Evolutionary conservation across 2,113 vertebrate genomes (phyloP), one percentile per base, ranked within the genome.

Genomic region (Ceyx cyanopectus): DNA sequence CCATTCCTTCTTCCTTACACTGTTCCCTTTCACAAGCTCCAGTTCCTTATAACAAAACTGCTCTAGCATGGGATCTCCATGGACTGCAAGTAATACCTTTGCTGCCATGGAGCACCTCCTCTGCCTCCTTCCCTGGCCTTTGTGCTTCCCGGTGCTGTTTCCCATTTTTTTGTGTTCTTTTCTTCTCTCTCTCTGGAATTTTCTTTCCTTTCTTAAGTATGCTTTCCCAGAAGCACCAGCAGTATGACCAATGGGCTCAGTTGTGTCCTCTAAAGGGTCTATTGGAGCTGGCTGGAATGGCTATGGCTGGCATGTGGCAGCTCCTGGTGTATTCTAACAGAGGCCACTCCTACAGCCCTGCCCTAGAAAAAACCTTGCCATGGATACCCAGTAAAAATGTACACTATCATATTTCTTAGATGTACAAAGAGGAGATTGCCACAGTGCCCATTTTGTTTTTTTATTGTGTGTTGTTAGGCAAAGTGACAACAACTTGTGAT

Each of bases 221-320:
- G 0, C 5, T 68, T 61, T 88, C 21, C 19, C 29, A 40, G 15
- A 61, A 12, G 37, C 6, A 50, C 6, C 15, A 62, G 11, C 17
- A 18, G 13, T 1, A 2, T 65, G 43, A 32, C 19, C 79, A 34
- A 56, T 40, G 29, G 30, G 15, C n/a, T 82, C 63, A 43, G 27
- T 14, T 2, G 0, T 54, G 48, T 53, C 41, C 45, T 77, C 9
- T 43, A 23, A 13, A 18, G 19, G 14, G n/a, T n/a, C 57, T 20
- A 17, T 0, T 62, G 43, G 20, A 62, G 6, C 18, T 17, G 7
- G 6, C 19, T 63, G 45, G 21, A 85, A 37, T 0, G 4, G 12
- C 43, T 37, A 34, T 40, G 57, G 19, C 46, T 2, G 4, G 18
- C 30, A 30, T 9, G 24, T 27, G 10, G 6, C 53, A 87, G 19